Evolutionary conservation across 2,113 vertebrate species (phyloP), one percentile per base, ranked within the genome.

Genomic region (Sinosuthora webbiana): DNA sequence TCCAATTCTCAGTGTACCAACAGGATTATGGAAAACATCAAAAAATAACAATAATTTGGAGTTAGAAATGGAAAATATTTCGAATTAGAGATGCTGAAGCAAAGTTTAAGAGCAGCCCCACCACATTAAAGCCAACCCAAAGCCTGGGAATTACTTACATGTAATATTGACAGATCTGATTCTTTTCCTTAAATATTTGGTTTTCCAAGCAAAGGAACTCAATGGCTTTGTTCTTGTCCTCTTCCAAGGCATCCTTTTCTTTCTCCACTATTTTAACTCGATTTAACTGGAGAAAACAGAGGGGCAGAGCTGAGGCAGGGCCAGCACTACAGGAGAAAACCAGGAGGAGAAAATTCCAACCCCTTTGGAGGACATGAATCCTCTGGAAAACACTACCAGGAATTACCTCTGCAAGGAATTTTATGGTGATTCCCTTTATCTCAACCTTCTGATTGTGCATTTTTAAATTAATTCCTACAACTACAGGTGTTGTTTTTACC

Each of bases 261-360:
- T 99, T 99, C 97, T 99, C 99, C 64, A 99, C 99, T 47, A 99
- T 96, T 94, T 99, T 99, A 76, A 99, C 99, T 96, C 99, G 98
- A 94, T 99, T 99, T 90, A 99, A 98, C 99, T 99, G 94, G 31
- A 97, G 79, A 88, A 80, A 73, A 83, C 24, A 92, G 10, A 91
- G 44, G 56, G 63, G 63, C 56, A 89, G 74, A 69, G 85, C 57
- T 87, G 83, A 83, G 30, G 71, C 76, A 39, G 31, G 42, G 11
- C 68, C 44, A 41, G 44, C 5, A 52, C 30, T 8, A 28, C 7
- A 60, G 37, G 39, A 53, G 15, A 11, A n/a, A 84, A 49, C 4
- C n/a, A 23, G 0, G 9, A 88, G 49, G 25, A 68, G 13, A 50
- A 77, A 87, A 33, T 2, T 13, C 20, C 18, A 17, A 55, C 45